Evolutionary conservation across 2,113 vertebrate genomes (phyloP), one percentile per base, ranked within the genome.

Genomic region (Toxostoma redivivum): DNA sequence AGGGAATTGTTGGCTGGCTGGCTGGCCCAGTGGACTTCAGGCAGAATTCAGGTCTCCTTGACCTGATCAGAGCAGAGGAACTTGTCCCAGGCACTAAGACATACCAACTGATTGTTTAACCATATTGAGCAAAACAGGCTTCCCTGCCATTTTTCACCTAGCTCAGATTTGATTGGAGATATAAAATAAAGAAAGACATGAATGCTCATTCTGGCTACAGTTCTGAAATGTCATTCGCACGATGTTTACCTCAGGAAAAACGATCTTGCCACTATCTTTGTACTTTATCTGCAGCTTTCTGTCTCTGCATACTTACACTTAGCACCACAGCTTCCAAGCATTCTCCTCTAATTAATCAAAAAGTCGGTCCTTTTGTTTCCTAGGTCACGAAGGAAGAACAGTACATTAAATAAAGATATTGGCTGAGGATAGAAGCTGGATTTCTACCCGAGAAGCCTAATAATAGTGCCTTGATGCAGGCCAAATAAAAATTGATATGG

Each of bases 271-370:
- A 0, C 57, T 95, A 95, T 94, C 95, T 96, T 89, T 81, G 81
- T 95, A 93, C 86, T 94, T 96, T 89, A 96, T 94, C 94, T 92
- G 78, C 20, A 58, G 67, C 28, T 12, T 76, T 79, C 91, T 81
- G 65, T 78, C 88, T 92, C 69, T 4, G 19, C 91, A 91, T 96
- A 79, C 73, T 88, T 83, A 77, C 61, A 78, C 72, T 94, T 65
- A 83, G 56, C 82, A 66, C 74, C 10, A 3, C 61, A 86, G 82
- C 90, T 94, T 96, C 94, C 94, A 94, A 96, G 72, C 72, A 74
- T 93, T 96, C 92, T 78, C 86, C 40, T 86, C 76, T 72, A 95
- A 96, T 94, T 96, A 90, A 88, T 95, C 82, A 96, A 92, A 92
- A 80, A 38, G 40, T 33, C 50, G 2, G 6, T 88, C 82, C 71